Conservation (phyloP, 2,797 vertebrate species). For the Leucoraja ocellata region DNA sequence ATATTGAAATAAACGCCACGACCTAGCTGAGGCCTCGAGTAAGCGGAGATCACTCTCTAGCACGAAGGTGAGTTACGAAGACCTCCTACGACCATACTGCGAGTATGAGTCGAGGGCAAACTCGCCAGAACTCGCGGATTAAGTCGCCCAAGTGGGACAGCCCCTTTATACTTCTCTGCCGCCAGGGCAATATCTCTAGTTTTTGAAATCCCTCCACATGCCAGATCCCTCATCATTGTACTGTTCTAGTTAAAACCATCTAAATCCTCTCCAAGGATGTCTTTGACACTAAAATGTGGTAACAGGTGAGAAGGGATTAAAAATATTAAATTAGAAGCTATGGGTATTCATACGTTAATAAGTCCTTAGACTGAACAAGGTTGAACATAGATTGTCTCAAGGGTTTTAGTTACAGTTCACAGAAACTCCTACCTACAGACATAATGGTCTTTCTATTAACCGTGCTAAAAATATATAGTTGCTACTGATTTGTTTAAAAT, state of each 20-base stretch:
- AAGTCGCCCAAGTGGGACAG: too few species aligned
- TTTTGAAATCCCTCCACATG: not conserved
- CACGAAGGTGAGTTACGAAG: too few species aligned
- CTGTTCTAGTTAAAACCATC: not conserved
- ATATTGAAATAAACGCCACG: too few species aligned
- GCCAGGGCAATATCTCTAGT: not conserved
- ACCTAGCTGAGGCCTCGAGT: too few species aligned
- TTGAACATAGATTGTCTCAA: not conserved
- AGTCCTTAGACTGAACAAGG: not conserved
- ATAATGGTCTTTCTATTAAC: not conserved
- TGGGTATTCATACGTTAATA: not conserved
- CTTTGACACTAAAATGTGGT: not conserved
- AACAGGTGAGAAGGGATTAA: not conserved
- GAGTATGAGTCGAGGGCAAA: too few species aligned
- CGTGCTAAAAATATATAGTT: not conserved
- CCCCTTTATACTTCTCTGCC: not conserved
- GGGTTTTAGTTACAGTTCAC: constrained; percentile 2
- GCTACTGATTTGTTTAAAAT: not conserved
- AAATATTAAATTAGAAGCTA: not conserved
- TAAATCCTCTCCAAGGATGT: not conserved
- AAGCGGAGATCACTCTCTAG: too few species aligned
- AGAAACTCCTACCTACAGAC: not conserved
- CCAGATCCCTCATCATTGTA: not conserved
- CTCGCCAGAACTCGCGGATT: too few species aligned
- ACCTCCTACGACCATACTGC: too few species aligned